Evolutionary conservation across 2,113 vertebrate genomes (phyloP), one percentile per base, ranked within the genome.

Genomic region (Rutilus rutilus): DNA sequence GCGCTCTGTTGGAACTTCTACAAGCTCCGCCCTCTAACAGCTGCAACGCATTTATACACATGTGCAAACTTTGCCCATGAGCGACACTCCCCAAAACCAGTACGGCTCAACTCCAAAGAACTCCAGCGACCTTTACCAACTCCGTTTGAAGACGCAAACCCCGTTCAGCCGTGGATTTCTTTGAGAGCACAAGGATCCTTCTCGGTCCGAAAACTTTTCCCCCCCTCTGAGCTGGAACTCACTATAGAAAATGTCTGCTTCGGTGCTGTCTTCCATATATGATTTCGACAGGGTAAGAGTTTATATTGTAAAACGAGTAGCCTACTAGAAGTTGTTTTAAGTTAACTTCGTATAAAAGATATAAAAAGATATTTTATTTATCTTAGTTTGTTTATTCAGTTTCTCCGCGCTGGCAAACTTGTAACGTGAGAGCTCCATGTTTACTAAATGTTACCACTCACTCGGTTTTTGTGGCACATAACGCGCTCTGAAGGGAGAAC

Each of bases 221-320:
- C 65, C 30, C 30, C 77, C 36, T 8, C 33, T 74, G 64, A 85
- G 87, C 92, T 92, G 90, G 92, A 92, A 89, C 86, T 86, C 91
- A 87, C 90, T 89, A 90, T 91, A 92, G 89, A 85, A 95, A 64
- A 96, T 98, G 97, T 99, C 97, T 94, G 93, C 97, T 90, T 95
- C 96, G 76, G 96, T 98, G 89, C 91, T 98, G 91, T 97, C 98
- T 84, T 95, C 97, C 88, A 97, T 99, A 94, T 98, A 97, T 95
- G 97, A 99, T 92, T 96, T 98, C 91, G 98, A 99, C 94, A 98
- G 98, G 97, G 97, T 99, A 96, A 90, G 87, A 8, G 33, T 62
- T 60, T n/a, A 17, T 21, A 39, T 54, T 19, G 25, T 25, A 15
- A n/a, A 62, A 33, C 6, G 12, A 54, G 7, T 57, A n/a, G n/a